Evolutionary conservation across 2,888 invertebrate species (phyloP).

Genomic region (Schizotus pectinicornis): DNA sequence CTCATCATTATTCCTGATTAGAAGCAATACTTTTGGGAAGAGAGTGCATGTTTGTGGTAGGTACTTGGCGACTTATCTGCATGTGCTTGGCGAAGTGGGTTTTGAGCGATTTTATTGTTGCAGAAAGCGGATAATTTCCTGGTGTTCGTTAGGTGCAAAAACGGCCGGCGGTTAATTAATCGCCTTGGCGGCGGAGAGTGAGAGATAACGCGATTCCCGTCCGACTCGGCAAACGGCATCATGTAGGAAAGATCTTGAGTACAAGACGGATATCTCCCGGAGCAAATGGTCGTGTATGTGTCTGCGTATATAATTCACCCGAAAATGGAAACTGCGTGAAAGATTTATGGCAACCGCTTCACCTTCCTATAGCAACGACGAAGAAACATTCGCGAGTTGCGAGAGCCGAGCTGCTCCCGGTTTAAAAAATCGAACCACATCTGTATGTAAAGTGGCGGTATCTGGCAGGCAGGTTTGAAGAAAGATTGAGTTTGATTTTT

Average conservation of each 20-base stretch:
- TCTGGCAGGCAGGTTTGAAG: constrained; percentile 45
- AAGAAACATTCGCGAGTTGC: constrained; percentile 17
- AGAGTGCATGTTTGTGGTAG: too few relatives aligned
- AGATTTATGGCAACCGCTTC: constrained; percentile 38
- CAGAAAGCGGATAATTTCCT: too few relatives aligned
- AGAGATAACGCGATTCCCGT: neutral
- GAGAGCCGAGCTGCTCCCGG: constrained; percentile 26
- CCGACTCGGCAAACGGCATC: constrained; percentile 22
- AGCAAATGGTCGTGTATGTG: constrained; percentile 36
- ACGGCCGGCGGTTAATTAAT: neutral
- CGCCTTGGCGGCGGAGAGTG: constrained; percentile 12
- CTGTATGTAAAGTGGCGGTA: constrained; percentile 49
- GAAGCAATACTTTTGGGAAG: too few relatives aligned
- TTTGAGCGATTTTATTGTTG: too few relatives aligned
- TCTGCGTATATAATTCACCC: constrained; percentile 40
- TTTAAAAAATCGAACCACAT: constrained; percentile 41
- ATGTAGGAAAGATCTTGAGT: constrained; percentile 19
- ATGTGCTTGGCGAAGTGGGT: too few relatives aligned
- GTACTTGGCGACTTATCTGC: too few relatives aligned
- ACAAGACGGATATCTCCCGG: constrained; percentile 31
- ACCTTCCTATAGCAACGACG: constrained; percentile 26
- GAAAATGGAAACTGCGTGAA: constrained; percentile 42
- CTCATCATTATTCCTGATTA: too few relatives aligned
- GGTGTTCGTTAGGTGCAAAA: too few relatives aligned
- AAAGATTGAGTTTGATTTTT: constrained; percentile 58